Evolutionary conservation across 2,113 vertebrate genomes (phyloP).

Genomic region (Climacteris rufus): DNA sequence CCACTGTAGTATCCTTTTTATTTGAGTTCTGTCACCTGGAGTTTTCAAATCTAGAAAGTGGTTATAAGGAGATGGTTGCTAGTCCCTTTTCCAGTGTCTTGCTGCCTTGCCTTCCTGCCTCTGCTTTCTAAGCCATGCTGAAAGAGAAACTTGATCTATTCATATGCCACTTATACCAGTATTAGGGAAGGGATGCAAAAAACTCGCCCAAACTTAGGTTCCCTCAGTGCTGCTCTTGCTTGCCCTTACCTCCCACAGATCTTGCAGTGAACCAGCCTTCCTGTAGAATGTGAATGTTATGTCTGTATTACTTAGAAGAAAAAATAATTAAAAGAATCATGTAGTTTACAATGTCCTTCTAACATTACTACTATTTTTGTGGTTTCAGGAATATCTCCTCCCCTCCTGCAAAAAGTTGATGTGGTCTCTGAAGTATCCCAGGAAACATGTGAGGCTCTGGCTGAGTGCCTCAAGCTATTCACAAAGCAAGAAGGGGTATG

Average conservation of each 20-base stretch:
- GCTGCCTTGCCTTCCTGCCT: not conserved
- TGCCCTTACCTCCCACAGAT: not conserved
- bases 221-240: not conserved
- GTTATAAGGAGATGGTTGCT: not conserved
- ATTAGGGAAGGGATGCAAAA: not conserved
- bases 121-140: not conserved
- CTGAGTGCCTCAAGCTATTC: conserved; percentile 83
- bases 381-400: conserved; percentile 75
- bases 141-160: not conserved
- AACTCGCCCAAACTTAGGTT: fast-evolving
- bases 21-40: not conserved
- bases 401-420: conserved; percentile 80
- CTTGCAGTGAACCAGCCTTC: not conserved
- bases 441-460: conserved; percentile 80
- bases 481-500: conserved; percentile 89
- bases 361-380: not conserved
- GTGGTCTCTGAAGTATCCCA: conserved; percentile 84
- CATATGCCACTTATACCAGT: not conserved
- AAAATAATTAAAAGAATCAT: not conserved
- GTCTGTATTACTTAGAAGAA: not conserved
- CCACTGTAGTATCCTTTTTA: not conserved
- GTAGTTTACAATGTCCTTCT: not conserved
- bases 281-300: not conserved
- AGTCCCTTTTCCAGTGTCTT: not conserved
- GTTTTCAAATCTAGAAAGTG: not conserved